These are phyloP conservation scores for Carollia perspicillata DNA, from an alignment of 2,113 vertebrate genomes.

Conservation along the genomic window DNA sequence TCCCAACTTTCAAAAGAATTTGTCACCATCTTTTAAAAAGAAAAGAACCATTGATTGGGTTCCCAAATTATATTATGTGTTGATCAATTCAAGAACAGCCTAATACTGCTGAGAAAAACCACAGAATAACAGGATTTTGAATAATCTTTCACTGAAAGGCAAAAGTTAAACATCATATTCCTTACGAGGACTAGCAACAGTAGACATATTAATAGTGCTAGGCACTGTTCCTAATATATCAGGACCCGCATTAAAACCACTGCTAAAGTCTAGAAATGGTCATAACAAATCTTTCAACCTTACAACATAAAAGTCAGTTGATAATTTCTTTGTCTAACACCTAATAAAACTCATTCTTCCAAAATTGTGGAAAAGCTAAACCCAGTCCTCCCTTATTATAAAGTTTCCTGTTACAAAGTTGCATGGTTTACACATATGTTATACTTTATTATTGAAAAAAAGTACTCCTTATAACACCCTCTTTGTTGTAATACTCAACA, in stretches of 20 bases:
- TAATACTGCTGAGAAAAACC: slow-evolving; percentile 49
- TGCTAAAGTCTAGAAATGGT: slow-evolving; percentile 72
- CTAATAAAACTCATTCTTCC: slow-evolving; percentile 84
- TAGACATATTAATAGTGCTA: slow-evolving; percentile 57
- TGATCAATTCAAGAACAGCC: slow-evolving; percentile 65
- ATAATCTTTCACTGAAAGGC: slow-evolving; percentile 70
- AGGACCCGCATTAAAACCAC: slow-evolving; percentile 72
- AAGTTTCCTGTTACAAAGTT: slow-evolving; percentile 83
- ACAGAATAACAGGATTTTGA: slow-evolving; percentile 63
- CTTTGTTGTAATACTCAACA: slow-evolving; percentile 80
- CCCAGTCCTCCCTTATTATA: slow-evolving; percentile 77
- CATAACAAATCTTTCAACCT: slow-evolving; percentile 80
- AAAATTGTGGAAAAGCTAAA: slow-evolving; percentile 84
- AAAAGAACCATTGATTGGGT: slow-evolving; percentile 46
- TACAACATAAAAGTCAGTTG: slow-evolving; percentile 80
- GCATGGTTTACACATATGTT: slow-evolving; percentile 80
- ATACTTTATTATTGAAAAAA: slow-evolving; percentile 80
- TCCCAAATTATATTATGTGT: slow-evolving; percentile 58
- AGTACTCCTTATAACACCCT: slow-evolving; percentile 77
- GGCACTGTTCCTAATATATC: slow-evolving; percentile 74
- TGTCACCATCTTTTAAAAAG: slow-evolving; percentile 60
- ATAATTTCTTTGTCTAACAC: slow-evolving; percentile 86
- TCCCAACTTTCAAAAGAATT: slow-evolving; percentile 50
- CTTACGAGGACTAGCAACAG: slow-evolving; percentile 65
- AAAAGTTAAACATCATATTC: slow-evolving; percentile 75